Percentiles rank a stretch among this genome's conserved stretches.
phyloP scores from a whole-genome alignment of 2,113 vertebrate genomes.

The Regulus satrapa region DNA sequence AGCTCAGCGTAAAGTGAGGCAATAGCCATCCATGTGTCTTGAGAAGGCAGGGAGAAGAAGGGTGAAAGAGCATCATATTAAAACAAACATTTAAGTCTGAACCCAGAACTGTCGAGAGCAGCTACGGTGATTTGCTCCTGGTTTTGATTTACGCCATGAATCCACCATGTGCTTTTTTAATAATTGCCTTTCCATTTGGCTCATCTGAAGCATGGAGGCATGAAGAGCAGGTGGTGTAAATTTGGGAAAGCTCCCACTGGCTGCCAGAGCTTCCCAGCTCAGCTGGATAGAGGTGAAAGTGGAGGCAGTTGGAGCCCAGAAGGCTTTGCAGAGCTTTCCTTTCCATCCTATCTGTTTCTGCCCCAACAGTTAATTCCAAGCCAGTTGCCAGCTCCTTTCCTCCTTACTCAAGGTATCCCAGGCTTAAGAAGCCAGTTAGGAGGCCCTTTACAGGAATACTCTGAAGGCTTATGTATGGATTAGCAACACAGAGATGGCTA shows the following conservation, averaged over 20 bases:
- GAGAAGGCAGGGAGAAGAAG: background rate
- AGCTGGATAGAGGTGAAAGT: background rate
- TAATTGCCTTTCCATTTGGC: background rate
- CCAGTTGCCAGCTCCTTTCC: background rate
- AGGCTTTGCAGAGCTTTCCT: background rate
- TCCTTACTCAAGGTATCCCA: background rate
- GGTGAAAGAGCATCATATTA: background rate
- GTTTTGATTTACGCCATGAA: background rate
- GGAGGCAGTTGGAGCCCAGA: fast-evolving
- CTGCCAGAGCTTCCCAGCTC: background rate
- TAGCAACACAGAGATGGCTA: background rate
- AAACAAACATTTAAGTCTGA: background rate
- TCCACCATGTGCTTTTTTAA: background rate
- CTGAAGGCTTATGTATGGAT: background rate
- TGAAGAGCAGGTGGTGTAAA: background rate
- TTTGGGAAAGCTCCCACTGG: background rate
- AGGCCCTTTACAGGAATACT: background rate
- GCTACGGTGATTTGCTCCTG: fast-evolving
- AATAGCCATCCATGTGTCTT: background rate
- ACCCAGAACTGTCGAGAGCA: background rate
- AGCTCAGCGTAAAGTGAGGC: background rate
- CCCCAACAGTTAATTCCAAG: background rate
- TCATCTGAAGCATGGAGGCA: background rate
- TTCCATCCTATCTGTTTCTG: background rate
- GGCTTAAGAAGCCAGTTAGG: background rate